Percentiles rank a stretch among this genome's conserved stretches.
Evolutionary conservation across 2,797 vertebrate genomes (phyloP).

Genomic region (Sphenopsis melanotis): DNA sequence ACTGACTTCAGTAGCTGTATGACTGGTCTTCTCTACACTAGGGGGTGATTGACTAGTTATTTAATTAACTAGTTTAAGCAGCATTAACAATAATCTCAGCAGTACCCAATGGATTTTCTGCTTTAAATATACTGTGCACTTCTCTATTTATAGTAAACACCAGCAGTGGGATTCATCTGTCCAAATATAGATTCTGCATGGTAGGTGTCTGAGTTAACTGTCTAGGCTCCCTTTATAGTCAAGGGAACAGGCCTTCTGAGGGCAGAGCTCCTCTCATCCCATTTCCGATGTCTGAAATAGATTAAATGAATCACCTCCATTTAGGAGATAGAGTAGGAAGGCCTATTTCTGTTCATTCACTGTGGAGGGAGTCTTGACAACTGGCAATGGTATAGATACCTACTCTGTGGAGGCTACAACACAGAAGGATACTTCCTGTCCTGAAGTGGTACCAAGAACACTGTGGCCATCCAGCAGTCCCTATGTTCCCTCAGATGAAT

Average conservation of each 20-base stretch:
- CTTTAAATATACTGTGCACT: slow-evolving; percentile 59
- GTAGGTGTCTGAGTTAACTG: slow-evolving; percentile 50
- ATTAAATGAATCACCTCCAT: not conserved
- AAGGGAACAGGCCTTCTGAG: slow-evolving; percentile 29
- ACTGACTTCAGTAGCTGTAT: not conserved
- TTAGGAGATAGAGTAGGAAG: slow-evolving; percentile 15
- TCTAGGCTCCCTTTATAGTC: not conserved
- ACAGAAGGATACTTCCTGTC: not conserved
- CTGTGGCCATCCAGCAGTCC: not conserved
- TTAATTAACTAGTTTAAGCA: slow-evolving; percentile 66
- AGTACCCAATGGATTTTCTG: slow-evolving; percentile 56
- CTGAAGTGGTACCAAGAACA: not conserved
- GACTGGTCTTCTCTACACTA: not conserved
- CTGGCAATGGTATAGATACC: not conserved
- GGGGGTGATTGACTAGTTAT: slow-evolving; percentile 53
- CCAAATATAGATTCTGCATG: slow-evolving; percentile 56
- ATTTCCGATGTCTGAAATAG: slow-evolving; percentile 13
- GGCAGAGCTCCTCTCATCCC: slow-evolving; percentile 31
- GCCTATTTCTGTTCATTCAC: slow-evolving; percentile 1
- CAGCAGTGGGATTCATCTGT: slow-evolving; percentile 53
- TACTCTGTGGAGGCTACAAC: not conserved
- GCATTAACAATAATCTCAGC: slow-evolving; percentile 65
- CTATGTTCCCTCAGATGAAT: not conserved
- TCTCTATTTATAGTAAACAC: slow-evolving; percentile 68
- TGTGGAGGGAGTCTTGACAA: not conserved